Evolutionary conservation across 2,888 invertebrate species (phyloP), one percentile per base, ranked within the genome.

Genomic region (Anorthoa munda): DNA sequence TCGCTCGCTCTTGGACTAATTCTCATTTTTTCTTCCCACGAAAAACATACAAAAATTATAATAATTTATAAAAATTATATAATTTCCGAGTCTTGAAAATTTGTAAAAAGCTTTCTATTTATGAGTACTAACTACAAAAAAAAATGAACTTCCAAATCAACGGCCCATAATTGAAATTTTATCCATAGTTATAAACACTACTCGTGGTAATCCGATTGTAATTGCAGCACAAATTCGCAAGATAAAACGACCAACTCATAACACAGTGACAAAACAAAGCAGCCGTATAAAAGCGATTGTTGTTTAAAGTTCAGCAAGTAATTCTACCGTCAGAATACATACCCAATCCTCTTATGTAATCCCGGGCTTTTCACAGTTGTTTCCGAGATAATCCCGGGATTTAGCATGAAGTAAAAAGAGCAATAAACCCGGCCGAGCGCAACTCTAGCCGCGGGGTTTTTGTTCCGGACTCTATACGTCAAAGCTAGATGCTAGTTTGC

Each of bases 401-500:
- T 70, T 31, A 80, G 67, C 46, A 84, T 75, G 81, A 72, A 76
- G 71, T 72, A 66, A 81, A 81, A 68, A 84, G 70, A 84, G 81
- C 84, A 81, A 69, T 72, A 84, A 81, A 84, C 61, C 12, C 61
- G 61, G 65, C 50, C 31, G 66, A 66, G 84, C 72, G 82, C 81
- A 84, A 61, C 72, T 83, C 51, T 50, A 50, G 61, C 61, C 55
- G 55, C 56, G 58, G n/a, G 66, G 48, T 46, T 70, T 75, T 67
- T 56, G 66, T 56, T 65, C 56, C 5, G 39, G 23, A 21, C 46
- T 59, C 12, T 45, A 13, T 46, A 66, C 53, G 21, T 80, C 66
- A 79, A 66, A 64, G 63, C 48, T 66, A 71, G 56, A 66, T 50
- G 53, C 55, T 66, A 59, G 46, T 59, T 55, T 79, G 15, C 39